These are phyloP conservation scores for Lota lota DNA, from an alignment of 2,113 vertebrate species.

Conservation along the genomic window DNA sequence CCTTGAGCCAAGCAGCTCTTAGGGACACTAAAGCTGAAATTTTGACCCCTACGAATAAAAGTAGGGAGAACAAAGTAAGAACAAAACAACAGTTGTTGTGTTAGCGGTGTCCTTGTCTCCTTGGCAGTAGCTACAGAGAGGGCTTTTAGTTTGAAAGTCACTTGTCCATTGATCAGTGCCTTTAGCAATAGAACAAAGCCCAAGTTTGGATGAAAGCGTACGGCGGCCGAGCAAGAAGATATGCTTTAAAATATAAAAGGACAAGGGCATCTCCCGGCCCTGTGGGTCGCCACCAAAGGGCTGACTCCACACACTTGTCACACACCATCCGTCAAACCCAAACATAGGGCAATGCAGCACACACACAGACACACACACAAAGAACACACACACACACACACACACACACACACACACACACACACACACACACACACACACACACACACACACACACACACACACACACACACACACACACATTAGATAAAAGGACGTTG, in stretches of 20 bases:
- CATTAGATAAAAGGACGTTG: background rate
- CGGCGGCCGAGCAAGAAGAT: slow-evolving; percentile 45
- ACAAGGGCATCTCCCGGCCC: slow-evolving; percentile 63
- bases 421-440: slow-evolving; percentile 11
- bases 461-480: background rate
- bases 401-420: slow-evolving; percentile 5
- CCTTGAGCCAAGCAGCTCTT: too few species aligned
- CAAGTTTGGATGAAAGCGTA: slow-evolving; percentile 14
- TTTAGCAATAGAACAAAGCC: slow-evolving; percentile 24
- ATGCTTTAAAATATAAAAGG: slow-evolving; percentile 58
- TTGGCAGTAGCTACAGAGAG: background rate
- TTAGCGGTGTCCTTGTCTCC: slow-evolving; percentile 3
- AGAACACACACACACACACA: background rate
- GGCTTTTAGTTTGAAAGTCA: slow-evolving; percentile 62
- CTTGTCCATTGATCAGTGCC: slow-evolving; percentile 51
- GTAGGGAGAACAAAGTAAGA: too few species aligned
- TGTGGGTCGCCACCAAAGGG: slow-evolving; percentile 62
- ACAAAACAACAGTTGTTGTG: too few species aligned
- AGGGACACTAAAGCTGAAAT: too few species aligned
- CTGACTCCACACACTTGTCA: slow-evolving; percentile 70
- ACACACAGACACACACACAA: background rate
- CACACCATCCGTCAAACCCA: slow-evolving; percentile 63
- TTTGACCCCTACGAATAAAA: too few species aligned
- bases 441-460: background rate
- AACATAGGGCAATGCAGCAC: slow-evolving; percentile 2